Base-by-base conservation (phyloP, 2,888 invertebrate species). In the Galerucella pusilla region DNA sequence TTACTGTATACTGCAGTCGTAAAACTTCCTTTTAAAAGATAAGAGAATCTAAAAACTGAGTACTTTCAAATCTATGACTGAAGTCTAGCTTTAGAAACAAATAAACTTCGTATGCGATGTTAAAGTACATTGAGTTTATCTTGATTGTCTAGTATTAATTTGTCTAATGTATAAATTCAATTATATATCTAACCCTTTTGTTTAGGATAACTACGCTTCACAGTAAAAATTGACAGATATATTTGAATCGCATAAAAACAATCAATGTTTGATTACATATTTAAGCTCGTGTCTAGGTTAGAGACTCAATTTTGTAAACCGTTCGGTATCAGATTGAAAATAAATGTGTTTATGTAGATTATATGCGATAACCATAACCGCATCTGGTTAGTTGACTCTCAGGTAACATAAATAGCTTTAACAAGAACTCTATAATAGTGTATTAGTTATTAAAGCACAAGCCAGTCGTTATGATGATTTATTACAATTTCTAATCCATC, bases 391-490 rank as follows among this genome's bases (percentile, higher is more conserved):
- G 69, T 25, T 3, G 25, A 20, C 57, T 64, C 57, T 42, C 54
- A 59, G 59, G 71, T 72, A 59, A 14, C 60, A 72, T 66, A 57
- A 72, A 59, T 45, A 71, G 46, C 52, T 25, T 46, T 57, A 66
- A 45, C 60, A 20, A 52, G 49, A 20, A 16, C 57, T 57, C 66
- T 46, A 72, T 66, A 59, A 72, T 66, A 59, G 67, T 20, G 14
- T 25, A 65, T 42, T 42, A 63, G 63, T 42, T 42, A 42, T 42
- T 42, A 42, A 42, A 42, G n/a, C 42, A 63, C 63, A 65, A 65
- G 12, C 28, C 52, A 25, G 64, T 71, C 71, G 67, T 67, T 57
- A 60, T 46, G n/a, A 72, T 66, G 54, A 72, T 72, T 72, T 67
- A 72, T 72, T 25, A 65, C 14, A 46, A 4, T 49, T 45, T 46